Evolutionary conservation across 2,113 vertebrate species (phyloP).

Genomic region (Xenus cinereus): DNA sequence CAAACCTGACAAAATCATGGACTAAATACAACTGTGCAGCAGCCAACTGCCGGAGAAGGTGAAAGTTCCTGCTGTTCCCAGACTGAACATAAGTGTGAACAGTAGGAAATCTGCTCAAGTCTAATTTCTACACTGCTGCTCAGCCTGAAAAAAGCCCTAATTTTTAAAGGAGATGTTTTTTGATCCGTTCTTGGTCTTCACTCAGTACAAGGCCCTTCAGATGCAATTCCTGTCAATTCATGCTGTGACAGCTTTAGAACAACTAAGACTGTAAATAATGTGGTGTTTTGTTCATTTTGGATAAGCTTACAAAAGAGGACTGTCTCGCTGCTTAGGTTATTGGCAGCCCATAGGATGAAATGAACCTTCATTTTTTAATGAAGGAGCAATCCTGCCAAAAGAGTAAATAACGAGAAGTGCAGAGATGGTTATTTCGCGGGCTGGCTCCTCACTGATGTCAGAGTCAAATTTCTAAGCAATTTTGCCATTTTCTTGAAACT

Average conservation of each 20-base stretch:
- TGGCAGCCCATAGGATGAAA: background rate
- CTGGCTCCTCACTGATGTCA: background rate
- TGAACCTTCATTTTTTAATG: background rate
- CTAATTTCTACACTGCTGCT: background rate
- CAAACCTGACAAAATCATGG: background rate
- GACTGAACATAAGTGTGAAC: slow-evolving; percentile 41
- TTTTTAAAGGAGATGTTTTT: background rate
- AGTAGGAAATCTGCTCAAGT: slow-evolving; percentile 39
- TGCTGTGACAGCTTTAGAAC: background rate
- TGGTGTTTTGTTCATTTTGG: background rate
- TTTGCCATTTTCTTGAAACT: background rate
- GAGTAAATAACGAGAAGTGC: background rate
- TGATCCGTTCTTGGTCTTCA: background rate
- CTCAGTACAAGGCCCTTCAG: background rate
- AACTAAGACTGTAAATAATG: background rate
- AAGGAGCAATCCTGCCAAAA: background rate
- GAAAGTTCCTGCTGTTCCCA: slow-evolving; percentile 50
- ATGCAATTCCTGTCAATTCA: background rate
- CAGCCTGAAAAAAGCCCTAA: background rate
- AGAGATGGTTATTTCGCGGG: background rate
- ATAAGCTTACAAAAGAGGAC: background rate
- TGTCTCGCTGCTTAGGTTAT: background rate
- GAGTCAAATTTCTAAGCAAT: background rate
- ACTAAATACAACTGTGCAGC: background rate
- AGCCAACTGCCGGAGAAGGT: background rate